Evolutionary conservation across 2,113 vertebrate species (phyloP), one percentile per base, ranked within the genome.

Genomic region (Chaetorhynchus papuensis): DNA sequence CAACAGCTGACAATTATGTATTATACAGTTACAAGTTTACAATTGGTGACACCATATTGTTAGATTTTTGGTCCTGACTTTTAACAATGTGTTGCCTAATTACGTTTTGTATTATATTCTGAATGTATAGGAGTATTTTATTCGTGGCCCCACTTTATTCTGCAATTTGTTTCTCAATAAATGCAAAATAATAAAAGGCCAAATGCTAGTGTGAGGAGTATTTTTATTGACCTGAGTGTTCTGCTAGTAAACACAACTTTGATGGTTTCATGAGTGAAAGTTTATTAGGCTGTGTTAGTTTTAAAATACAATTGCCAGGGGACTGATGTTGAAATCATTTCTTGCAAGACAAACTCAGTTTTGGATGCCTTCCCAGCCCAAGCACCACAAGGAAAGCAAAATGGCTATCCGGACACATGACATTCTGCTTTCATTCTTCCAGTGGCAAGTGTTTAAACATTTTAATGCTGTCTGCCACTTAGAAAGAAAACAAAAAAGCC

Each of bases 1-100:
- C 97, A 97, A 96, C 96, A 96, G 97, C 79, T 98, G 97, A 98
- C 98, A 97, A 97, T 98, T 97, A 96, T 69, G 91, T 97, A 96
- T 97, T 98, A 95, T 95, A 96, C 70, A 90, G 95, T 97, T 98
- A 97, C 92, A 96, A 4, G 47, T 96, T 97, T 95, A 97, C 92
- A 96, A 95, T 92, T 89, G 95, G 97, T 96, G 96, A 95, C 91
- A 96, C 90, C n/a, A 65, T 94, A 97, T 97, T 97, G 97, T 97
- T 96, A 96, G 95, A 88, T 94, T 98, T 98, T 97, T 56, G 90
- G 69, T 93, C 90, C 91, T 96, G 97, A 97, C 97, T 98, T 98
- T 97, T 97, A 98, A 98, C 97, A 97, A 96, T 95, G 96, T 97
- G 97, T 95, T 95, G 93, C 97, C 97, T 98, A 98, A 98, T 98